A percentile compares a stretch with the other conserved stretches of the same genome.
Conservation (phyloP, 2,888 invertebrate genomes). For the Xanthia togata region DNA sequence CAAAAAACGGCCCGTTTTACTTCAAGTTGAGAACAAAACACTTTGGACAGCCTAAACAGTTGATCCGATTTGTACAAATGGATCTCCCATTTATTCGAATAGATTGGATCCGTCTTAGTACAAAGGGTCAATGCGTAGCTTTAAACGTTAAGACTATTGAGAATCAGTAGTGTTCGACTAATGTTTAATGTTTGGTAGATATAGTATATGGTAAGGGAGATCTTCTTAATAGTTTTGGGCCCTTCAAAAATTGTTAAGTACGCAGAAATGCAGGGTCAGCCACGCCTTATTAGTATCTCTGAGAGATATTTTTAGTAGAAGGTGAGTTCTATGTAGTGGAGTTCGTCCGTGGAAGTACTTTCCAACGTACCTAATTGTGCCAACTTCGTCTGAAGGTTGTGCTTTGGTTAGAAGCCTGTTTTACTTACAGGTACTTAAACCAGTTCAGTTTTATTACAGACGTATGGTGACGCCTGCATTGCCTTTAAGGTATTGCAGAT, state of each 20-base stretch:
- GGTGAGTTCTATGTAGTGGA: not conserved
- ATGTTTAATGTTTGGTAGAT: conserved; percentile 3
- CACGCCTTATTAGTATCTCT: not conserved
- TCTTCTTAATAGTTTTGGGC: not conserved
- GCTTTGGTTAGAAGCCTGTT: not conserved
- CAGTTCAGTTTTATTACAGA: no score
- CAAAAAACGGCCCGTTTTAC: conserved; percentile 33
- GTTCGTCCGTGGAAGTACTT: not conserved
- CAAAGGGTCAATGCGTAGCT: conserved; percentile 53
- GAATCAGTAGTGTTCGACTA: conserved; percentile 13
- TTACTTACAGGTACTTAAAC: not conserved
- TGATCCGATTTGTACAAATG: conserved; percentile 64
- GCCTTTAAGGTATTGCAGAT: no score
- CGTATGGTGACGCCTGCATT: no score
- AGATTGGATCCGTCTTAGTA: conserved; percentile 61
- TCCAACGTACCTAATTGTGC: not conserved
- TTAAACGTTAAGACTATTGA: conserved; percentile 41
- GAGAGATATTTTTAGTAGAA: not conserved
- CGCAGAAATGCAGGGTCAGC: not conserved
- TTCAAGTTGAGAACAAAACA: conserved; percentile 56
- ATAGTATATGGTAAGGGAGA: not conserved
- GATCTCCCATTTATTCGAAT: conserved; percentile 61
- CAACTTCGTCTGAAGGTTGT: not conserved
- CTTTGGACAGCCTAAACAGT: conserved; percentile 50
- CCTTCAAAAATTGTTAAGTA: not conserved